phyloP scores from a whole-genome alignment of 2,797 vertebrate species.

The Peromyscus eremicus region DNA sequence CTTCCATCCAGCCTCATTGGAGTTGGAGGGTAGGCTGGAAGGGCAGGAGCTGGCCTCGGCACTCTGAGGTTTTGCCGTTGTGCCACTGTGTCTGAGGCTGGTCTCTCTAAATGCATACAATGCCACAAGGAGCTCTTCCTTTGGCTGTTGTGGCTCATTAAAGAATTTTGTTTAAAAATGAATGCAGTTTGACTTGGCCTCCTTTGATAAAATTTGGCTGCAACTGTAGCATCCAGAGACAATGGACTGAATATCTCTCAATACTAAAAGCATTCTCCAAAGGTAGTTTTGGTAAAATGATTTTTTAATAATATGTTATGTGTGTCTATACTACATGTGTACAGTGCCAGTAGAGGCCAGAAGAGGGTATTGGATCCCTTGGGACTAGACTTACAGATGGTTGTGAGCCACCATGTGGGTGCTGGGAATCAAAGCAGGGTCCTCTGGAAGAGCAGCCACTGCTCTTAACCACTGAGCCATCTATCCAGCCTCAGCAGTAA shows the following conservation, averaged over 20 bases:
- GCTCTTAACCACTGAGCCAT: neutral
- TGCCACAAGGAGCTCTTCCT: neutral
- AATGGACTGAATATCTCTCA: neutral
- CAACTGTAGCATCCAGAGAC: neutral
- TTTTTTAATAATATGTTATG: neutral
- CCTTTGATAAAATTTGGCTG: neutral
- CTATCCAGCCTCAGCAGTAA: neutral
- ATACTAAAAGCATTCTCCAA: neutral
- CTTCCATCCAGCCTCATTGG: neutral
- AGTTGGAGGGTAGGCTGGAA: neutral
- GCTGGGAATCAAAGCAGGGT: neutral
- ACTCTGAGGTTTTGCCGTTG: neutral
- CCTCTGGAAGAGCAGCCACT: neutral
- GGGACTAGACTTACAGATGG: neutral
- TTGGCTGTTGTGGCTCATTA: neutral
- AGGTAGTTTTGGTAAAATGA: neutral
- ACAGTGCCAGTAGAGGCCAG: neutral
- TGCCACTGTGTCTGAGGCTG: rapidly evolving
- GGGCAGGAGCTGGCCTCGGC: too few species aligned
- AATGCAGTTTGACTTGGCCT: slow-evolving; percentile 22
- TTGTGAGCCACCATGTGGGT: too few species aligned
- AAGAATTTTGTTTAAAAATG: slow-evolving; percentile 37
- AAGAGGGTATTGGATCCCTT: neutral
- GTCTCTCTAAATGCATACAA: neutral
- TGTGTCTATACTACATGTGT: too few species aligned